These are phyloP conservation scores for Mormyrus hasselquistii DNA, from an alignment of 2,797 vertebrate species.

Conservation along the genomic window DNA sequence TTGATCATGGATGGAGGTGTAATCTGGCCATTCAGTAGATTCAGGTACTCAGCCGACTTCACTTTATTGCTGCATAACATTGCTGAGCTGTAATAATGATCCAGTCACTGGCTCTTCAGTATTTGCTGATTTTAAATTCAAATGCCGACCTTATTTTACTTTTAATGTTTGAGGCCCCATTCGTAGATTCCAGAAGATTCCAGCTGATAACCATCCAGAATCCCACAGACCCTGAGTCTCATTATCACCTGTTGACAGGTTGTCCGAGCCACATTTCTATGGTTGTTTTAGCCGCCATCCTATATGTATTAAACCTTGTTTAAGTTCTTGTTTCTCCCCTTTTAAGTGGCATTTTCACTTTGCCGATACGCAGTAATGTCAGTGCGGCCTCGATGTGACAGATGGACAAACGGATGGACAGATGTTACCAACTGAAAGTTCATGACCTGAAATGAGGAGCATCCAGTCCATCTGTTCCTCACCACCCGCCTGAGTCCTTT, in stretches of 20 bases:
- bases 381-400: conserved; percentile 47
- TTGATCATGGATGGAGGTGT: neutral
- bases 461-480: conserved; percentile 69
- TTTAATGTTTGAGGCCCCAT: neutral
- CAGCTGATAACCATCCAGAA: neutral
- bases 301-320: neutral
- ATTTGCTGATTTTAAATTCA: neutral
- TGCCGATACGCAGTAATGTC: neutral
- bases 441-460: conserved; percentile 66
- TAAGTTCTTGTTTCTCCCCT: neutral
- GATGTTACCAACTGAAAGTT: conserved; percentile 74
- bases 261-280: neutral
- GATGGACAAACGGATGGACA: conserved; percentile 64
- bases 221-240: neutral
- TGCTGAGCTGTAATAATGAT: neutral
- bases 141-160: neutral
- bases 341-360: neutral
- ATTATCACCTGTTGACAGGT: neutral
- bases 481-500: conserved; percentile 51
- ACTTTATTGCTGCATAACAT: neutral
- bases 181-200: neutral
- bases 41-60: neutral
- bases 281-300: neutral
- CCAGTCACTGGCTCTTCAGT: neutral
- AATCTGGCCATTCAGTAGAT: neutral